These are phyloP conservation scores for Coboldia fuscipes DNA, from an alignment of 1,140 invertebrate genomes.

Conservation along the genomic window DNA sequence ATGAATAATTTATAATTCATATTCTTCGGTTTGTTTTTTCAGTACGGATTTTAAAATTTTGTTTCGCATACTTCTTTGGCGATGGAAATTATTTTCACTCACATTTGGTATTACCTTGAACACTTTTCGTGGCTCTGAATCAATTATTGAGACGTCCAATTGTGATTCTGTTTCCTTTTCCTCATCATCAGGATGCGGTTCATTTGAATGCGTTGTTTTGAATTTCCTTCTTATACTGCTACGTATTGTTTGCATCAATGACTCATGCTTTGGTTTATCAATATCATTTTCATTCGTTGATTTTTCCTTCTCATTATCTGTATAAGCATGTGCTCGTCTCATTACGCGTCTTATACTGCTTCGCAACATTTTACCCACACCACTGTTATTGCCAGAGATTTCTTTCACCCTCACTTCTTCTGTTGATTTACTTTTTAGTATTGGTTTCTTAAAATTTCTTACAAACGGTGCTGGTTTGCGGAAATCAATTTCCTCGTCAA, in stretches of 20 bases:
- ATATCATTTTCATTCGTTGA: constrained; percentile 1
- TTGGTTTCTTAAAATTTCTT: constrained; percentile 11
- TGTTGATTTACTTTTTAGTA: constrained; percentile 4
- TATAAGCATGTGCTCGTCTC: constrained; percentile 14
- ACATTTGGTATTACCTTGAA: constrained; percentile 11
- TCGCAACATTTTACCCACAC: constrained; percentile 7
- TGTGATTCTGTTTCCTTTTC: not conserved
- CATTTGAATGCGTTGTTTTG: constrained; percentile 5
- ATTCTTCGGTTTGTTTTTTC: constrained; percentile 15
- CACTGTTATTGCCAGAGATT: not conserved
- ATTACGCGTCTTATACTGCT: constrained; percentile 17
- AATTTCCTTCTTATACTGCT: constrained; percentile 15
- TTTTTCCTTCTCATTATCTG: constrained; percentile 1
- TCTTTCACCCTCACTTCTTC: constrained; percentile 5
- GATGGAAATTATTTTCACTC: constrained; percentile 12
- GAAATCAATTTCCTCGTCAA: not conserved
- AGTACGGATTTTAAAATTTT: constrained; percentile 11
- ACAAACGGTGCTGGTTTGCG: constrained; percentile 14
- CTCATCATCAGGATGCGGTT: not conserved
- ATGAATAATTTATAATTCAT: constrained; percentile 3
- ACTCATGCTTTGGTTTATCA: not conserved
- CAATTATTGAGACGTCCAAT: constrained; percentile 15
- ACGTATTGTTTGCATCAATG: constrained; percentile 8
- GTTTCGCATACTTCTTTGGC: constrained; percentile 15
- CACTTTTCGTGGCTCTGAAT: constrained; percentile 13